Evolutionary conservation across 2,888 invertebrate species (phyloP), one percentile per base, ranked within the genome.

Genomic region (Xanthia togata): DNA sequence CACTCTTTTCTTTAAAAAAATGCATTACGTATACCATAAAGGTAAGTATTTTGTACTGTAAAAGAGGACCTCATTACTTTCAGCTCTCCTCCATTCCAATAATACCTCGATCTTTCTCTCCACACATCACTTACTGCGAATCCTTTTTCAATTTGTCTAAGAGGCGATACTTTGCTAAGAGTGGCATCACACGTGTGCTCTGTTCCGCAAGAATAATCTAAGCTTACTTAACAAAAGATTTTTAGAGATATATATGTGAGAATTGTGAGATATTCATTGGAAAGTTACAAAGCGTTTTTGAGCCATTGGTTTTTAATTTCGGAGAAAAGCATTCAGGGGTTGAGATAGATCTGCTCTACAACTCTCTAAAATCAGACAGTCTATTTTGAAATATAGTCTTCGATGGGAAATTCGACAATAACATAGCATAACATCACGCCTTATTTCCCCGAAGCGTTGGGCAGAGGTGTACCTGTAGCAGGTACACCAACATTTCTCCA

Each of bases 101-200:
- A 62, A 55, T 73, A 75, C 59, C 77, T 60, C 76, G 78, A 78
- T 82, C 57, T 87, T 59, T 85, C 84, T 84, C 67, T 84, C 73
- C 82, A 72, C 77, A 79, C 87, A 81, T 83, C 84, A 84, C 83
- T 85, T 82, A 73, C 68, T 83, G 77, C 82, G 88, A 85, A 89
- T 87, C 86, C 88, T 85, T 88, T 89, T 90, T 85, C 89, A 90
- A 91, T 92, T 89, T 86, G 79, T 87, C 83, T 86, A 86, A 91
- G 88, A 88, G 89, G 86, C 81, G 87, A 88, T 89, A 87, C 83
- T 70, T 85, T 86, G 86, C 85, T 87, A 83, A 83, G 79, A 84
- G 83, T 73, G 41, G 35, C 75, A 76, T 82, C 80, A 83, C 74
- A 65, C 77, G 76, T 81, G 88, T 81, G 79, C 83, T 79, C 70